Evolutionary conservation across 2,888 invertebrate species (phyloP).

Genomic region (Galeopsomyia nigrocyanea): DNA sequence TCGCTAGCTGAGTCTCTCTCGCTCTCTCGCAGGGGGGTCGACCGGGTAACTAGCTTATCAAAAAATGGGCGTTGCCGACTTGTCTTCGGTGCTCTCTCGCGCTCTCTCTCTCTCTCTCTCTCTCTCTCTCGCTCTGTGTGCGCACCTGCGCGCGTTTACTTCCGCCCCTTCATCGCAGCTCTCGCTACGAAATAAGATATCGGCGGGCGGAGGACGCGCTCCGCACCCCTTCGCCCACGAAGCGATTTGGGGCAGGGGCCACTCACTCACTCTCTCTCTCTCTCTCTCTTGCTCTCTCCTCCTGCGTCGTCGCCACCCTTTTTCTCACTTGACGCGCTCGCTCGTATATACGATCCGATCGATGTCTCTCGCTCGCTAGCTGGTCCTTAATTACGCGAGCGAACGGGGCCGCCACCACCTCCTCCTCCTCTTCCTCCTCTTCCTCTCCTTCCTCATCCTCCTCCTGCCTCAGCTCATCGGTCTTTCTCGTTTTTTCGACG

Average conservation of each 20-base stretch:
- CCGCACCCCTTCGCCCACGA: conserved; percentile 30
- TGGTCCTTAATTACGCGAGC: conserved; percentile 64
- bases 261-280: no score
- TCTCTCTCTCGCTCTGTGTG: conserved; percentile 44
- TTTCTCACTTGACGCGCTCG: background rate
- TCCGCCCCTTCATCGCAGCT: conserved; percentile 51
- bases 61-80: conserved; percentile 69
- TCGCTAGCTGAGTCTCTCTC: conserved; percentile 51
- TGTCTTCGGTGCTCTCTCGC: conserved; percentile 54
- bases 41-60: conserved; percentile 69
- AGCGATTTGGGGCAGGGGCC: no score
- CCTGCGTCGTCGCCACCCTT: no score
- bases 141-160: conserved; percentile 47
- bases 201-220: conserved; percentile 44
- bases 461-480: conserved; percentile 9
- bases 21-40: conserved; percentile 53
- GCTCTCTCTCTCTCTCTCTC: conserved; percentile 53
- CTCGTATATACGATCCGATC: conserved; percentile 58
- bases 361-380: conserved; percentile 55
- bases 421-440: background rate
- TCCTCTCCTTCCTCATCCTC: conserved; percentile 36
- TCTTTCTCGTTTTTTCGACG: conserved; percentile 23
- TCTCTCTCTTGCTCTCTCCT: no score
- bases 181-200: conserved; percentile 57
- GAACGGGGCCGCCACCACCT: conserved; percentile 48